These are phyloP conservation scores for Symphodus melops DNA, from an alignment of 2,113 vertebrate species.

Conservation along the genomic window DNA sequence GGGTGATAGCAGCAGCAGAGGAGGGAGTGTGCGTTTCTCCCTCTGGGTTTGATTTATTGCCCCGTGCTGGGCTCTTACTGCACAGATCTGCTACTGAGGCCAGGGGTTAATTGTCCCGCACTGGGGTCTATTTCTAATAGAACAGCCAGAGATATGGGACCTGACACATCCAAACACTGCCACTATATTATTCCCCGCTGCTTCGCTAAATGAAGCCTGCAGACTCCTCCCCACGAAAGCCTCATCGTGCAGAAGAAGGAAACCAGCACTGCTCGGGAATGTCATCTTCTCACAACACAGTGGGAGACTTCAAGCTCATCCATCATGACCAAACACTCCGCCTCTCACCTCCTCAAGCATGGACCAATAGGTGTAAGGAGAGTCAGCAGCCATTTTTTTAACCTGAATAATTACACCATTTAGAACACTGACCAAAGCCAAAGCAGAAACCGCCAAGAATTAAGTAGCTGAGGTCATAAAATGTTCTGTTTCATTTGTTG, in stretches of 20 bases:
- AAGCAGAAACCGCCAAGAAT: slow-evolving; percentile 1
- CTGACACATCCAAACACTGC: slow-evolving; percentile 72
- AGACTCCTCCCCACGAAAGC: slow-evolving; percentile 62
- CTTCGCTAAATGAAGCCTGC: slow-evolving; percentile 74
- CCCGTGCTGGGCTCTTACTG: slow-evolving; percentile 67
- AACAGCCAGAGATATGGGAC: slow-evolving; percentile 76
- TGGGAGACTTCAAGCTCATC: slow-evolving; percentile 58
- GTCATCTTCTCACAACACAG: slow-evolving; percentile 60
- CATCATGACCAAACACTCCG: slow-evolving; percentile 54
- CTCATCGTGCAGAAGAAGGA: slow-evolving; percentile 54
- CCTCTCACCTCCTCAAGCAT: slow-evolving; percentile 32
- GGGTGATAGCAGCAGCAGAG: slow-evolving; percentile 53
- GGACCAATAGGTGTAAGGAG: slow-evolving; percentile 41
- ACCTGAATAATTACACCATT: slow-evolving; percentile 79
- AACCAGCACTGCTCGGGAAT: slow-evolving; percentile 47
- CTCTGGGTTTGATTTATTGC: slow-evolving; percentile 76
- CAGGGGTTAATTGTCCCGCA: slow-evolving; percentile 79
- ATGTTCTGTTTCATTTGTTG: neutral
- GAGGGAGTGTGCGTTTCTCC: slow-evolving; percentile 52
- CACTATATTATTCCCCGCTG: slow-evolving; percentile 76
- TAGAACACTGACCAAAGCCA: slow-evolving; percentile 53
- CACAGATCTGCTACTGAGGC: slow-evolving; percentile 71
- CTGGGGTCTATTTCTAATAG: slow-evolving; percentile 80
- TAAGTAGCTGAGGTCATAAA: neutral
- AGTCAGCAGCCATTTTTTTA: slow-evolving; percentile 65